These are phyloP conservation scores for Neoaliturus tenellus DNA, from an alignment of 2,888 invertebrate genomes.

Conservation along the genomic window DNA sequence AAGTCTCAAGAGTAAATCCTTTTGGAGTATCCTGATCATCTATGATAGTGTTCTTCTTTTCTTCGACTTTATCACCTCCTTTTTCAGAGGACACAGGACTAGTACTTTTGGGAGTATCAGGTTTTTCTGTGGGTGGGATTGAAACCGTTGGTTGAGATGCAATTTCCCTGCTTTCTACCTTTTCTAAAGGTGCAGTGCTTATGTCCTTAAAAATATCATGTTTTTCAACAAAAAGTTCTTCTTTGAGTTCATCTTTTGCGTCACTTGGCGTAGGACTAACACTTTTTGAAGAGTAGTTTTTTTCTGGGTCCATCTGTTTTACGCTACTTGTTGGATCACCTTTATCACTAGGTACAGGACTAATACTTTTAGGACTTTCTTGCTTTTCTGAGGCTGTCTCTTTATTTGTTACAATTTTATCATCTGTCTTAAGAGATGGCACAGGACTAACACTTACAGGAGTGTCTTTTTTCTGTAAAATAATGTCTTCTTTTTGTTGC, in stretches of 20 bases:
- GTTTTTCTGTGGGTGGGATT: not conserved
- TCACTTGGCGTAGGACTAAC: not conserved
- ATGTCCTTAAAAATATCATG: no score
- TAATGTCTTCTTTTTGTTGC: no score
- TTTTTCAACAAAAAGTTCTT: no score
- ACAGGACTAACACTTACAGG: not conserved
- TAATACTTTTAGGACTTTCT: conserved; percentile 6
- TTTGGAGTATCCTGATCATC: not conserved
- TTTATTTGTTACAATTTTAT: not conserved
- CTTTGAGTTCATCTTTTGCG: not conserved
- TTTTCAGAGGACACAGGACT: not conserved
- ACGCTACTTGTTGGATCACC: conserved; percentile 41
- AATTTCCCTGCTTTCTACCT: no score
- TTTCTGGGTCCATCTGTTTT: conserved; percentile 65
- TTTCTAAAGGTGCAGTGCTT: conserved; percentile 23
- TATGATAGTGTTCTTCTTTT: not conserved
- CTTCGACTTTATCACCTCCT: conserved; percentile 50
- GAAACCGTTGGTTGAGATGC: no score
- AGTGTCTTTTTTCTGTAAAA: no score
- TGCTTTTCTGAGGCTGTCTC: not conserved
- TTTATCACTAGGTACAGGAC: conserved; percentile 51
- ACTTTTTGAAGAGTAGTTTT: not conserved
- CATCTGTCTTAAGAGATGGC: not conserved
- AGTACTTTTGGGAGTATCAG: not conserved
- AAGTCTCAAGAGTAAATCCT: not conserved